Evolutionary conservation across 1,140 invertebrate species (phyloP).

Genomic region (Lordiphosa clarofinis): DNA sequence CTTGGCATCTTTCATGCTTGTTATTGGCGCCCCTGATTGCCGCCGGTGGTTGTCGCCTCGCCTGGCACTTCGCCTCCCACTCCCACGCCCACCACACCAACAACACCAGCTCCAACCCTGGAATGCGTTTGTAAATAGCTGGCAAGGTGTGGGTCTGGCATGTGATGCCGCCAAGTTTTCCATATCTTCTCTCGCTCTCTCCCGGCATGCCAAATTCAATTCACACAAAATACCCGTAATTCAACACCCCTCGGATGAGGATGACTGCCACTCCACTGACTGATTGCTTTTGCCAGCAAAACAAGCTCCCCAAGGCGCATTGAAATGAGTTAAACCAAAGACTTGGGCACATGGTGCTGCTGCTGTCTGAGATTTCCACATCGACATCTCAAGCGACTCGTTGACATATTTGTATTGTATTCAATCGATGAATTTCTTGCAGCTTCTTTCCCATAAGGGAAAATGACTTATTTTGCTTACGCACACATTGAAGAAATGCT

Average conservation of each 20-base stretch:
- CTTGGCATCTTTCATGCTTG: constrained; percentile 51
- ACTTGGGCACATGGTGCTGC: constrained; percentile 11
- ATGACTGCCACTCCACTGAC: constrained; percentile 64
- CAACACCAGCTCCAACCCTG: constrained; percentile 25
- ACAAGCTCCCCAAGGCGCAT: constrained; percentile 58
- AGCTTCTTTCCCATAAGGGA: constrained; percentile 62
- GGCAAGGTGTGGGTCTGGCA: constrained; percentile 58
- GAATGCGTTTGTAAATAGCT: constrained; percentile 76
- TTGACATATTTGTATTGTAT: constrained; percentile 78
- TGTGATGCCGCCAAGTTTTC: constrained; percentile 29
- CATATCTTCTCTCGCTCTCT: neutral
- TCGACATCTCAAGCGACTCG: constrained; percentile 75
- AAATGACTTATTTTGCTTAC: constrained; percentile 77
- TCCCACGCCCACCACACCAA: constrained; percentile 1
- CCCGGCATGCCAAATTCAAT: constrained; percentile 66
- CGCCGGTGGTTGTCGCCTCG: constrained; percentile 61
- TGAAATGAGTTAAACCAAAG: constrained; percentile 70
- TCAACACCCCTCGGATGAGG: constrained; percentile 64
- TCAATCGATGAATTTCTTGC: constrained; percentile 74
- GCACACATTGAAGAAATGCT: constrained; percentile 66
- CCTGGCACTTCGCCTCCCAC: constrained; percentile 2
- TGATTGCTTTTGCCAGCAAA: constrained; percentile 63
- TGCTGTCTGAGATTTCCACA: constrained; percentile 62
- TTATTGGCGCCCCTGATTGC: constrained; percentile 60
- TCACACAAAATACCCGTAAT: constrained; percentile 76